A percentile compares a stretch with the other conserved stretches of the same genome.
Evolutionary conservation across 2,888 invertebrate species (phyloP).

Genomic region (Zygothrica quintamaculata): DNA sequence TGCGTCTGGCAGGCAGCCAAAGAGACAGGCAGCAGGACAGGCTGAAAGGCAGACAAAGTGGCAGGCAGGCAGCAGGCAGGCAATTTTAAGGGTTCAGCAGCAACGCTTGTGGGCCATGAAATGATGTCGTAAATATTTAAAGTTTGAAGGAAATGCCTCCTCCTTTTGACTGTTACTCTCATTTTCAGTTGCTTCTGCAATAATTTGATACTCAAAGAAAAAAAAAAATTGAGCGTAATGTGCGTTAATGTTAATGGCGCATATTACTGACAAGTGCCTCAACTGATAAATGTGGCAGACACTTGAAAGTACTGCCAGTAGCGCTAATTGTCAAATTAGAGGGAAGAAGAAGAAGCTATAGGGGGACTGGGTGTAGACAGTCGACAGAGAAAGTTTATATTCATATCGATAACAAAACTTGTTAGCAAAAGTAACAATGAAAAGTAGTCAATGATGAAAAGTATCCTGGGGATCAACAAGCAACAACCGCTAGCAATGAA

Average conservation of each 20-base stretch:
- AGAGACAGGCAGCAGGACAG: slow-evolving; percentile 21
- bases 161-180: background rate
- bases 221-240: slow-evolving; percentile 77
- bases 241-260: slow-evolving; percentile 82
- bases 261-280: slow-evolving; percentile 80
- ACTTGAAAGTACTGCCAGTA: slow-evolving; percentile 52
- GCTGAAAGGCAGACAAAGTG: too few relatives aligned
- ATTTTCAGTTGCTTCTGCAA: slow-evolving; percentile 42
- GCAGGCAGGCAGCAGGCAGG: too few relatives aligned
- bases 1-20: slow-evolving; percentile 23
- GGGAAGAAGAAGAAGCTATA: too few relatives aligned
- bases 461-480: slow-evolving; percentile 51
- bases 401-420: slow-evolving; percentile 50
- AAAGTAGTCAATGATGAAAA: slow-evolving; percentile 18
- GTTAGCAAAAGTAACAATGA: slow-evolving; percentile 41
- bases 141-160: slow-evolving; percentile 61
- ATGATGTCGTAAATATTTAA: slow-evolving; percentile 81
- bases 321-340: slow-evolving; percentile 66
- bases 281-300: slow-evolving; percentile 52
- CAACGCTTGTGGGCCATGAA: slow-evolving; percentile 76
- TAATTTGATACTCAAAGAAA: slow-evolving; percentile 72
- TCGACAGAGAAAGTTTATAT: slow-evolving; percentile 27
- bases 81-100: slow-evolving; percentile 62
- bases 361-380: background rate
- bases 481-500: slow-evolving; percentile 58